A percentile compares a stretch with the other conserved stretches of the same genome.
These are phyloP conservation scores for Chlorospingus semifuscus DNA, from an alignment of 2,797 vertebrate species.

Conservation along the genomic window DNA sequence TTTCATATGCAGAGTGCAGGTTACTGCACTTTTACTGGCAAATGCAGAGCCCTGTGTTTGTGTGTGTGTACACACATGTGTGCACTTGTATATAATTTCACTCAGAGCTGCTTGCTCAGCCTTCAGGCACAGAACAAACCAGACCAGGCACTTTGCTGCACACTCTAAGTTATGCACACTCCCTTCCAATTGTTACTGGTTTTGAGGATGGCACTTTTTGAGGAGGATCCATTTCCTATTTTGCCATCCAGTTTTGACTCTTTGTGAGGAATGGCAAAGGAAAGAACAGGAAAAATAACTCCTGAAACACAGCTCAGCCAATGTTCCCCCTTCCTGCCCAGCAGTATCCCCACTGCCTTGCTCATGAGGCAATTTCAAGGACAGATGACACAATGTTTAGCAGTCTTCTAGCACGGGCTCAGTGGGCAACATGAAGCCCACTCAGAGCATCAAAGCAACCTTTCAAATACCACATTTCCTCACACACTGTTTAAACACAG, in stretches of 20 bases:
- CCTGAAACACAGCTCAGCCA: not conserved
- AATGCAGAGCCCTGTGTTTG: not conserved
- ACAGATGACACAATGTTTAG: not conserved
- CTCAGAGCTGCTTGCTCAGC: not conserved
- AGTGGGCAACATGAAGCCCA: not conserved
- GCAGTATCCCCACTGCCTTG: rapidly evolving
- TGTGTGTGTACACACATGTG: rapidly evolving
- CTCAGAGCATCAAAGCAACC: not conserved
- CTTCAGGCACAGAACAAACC: not conserved
- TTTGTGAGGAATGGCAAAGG: not conserved
- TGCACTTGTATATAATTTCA: not conserved
- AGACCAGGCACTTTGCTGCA: not conserved
- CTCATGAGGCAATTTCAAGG: not conserved
- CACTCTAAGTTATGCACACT: not conserved
- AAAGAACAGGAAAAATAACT: not conserved
- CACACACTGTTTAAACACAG: not conserved
- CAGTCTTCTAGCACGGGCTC: rapidly evolving
- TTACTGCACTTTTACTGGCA: not conserved
- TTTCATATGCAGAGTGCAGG: not conserved
- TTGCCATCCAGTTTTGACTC: not conserved
- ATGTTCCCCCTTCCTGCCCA: not conserved
- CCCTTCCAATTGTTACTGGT: not conserved
- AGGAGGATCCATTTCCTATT: not conserved
- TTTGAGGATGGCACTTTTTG: not conserved
- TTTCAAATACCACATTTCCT: not conserved